phyloP scores from a whole-genome alignment of 1,140 invertebrate genomes.

The Orius insidiosus region DNA sequence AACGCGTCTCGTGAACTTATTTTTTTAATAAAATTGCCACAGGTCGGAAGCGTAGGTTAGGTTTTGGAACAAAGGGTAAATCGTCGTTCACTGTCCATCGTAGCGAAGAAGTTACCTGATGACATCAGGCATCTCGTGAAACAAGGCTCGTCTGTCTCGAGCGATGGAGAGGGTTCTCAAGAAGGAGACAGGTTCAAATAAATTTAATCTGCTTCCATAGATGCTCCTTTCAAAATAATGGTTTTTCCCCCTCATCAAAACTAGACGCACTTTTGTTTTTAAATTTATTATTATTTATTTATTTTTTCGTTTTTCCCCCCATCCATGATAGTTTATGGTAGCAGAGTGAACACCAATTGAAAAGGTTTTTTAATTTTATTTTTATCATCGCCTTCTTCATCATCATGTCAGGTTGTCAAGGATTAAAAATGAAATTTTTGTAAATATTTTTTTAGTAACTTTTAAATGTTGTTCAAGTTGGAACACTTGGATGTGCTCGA shows the following conservation, averaged over 20 bases:
- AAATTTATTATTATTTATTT: neutral
- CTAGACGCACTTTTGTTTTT: neutral
- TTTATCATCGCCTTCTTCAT: constrained; percentile 1
- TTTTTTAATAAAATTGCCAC: constrained; percentile 10
- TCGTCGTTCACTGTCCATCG: constrained; percentile 89
- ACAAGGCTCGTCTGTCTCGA: constrained; percentile 73
- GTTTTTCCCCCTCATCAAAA: too few species aligned
- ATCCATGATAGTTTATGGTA: neutral
- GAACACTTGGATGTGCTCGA: constrained; percentile 9
- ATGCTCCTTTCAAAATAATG: neutral
- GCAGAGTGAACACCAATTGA: constrained; percentile 15
- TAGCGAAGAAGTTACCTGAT: constrained; percentile 80
- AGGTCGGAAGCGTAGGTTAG: constrained; percentile 87
- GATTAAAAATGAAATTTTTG: neutral
- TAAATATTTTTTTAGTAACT: constrained; percentile 1
- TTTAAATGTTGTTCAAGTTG: neutral
- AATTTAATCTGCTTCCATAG: too few species aligned
- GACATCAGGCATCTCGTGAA: constrained; percentile 59
- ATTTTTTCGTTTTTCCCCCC: neutral
- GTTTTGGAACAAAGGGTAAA: constrained; percentile 85
- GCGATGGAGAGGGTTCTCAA: constrained; percentile 73
- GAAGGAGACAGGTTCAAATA: constrained; percentile 53
- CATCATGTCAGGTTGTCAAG: neutral
- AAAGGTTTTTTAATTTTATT: neutral
- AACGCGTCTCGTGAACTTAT: neutral